These are phyloP conservation scores for Luehdorfia chinensis DNA, from an alignment of 1,140 invertebrate species.

Conservation along the genomic window DNA sequence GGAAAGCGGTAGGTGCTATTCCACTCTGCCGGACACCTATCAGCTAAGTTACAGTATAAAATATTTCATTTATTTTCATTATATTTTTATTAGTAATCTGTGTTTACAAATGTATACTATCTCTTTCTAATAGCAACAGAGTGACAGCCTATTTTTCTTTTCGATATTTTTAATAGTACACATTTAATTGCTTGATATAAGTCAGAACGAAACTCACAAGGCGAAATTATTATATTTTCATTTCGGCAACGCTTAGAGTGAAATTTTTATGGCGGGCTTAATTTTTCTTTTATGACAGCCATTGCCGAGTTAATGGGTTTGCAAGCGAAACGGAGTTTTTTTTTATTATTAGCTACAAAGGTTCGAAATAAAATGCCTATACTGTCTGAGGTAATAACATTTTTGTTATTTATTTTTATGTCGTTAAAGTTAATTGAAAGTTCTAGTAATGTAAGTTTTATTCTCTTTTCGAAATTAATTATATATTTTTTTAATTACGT, in stretches of 20 bases:
- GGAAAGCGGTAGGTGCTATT: too few species aligned
- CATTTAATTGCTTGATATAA: conserved; percentile 23
- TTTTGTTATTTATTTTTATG: conserved; percentile 10
- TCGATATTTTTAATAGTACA: not conserved
- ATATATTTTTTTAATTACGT: not conserved
- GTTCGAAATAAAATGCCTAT: conserved; percentile 8
- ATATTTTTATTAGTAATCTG: too few species aligned
- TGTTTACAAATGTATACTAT: too few species aligned
- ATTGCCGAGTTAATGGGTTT: conserved; percentile 21
- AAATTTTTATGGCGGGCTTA: conserved; percentile 39
- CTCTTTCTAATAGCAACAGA: not conserved
- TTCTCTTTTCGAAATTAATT: not conserved
- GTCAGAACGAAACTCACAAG: conserved; percentile 23
- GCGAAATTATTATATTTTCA: conserved; percentile 40
- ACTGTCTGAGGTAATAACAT: conserved; percentile 7
- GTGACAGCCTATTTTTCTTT: not conserved
- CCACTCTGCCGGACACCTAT: too few species aligned
- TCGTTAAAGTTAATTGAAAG: conserved; percentile 12
- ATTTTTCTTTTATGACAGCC: conserved; percentile 40
- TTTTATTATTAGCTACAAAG: conserved; percentile 23
- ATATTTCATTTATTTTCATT: too few species aligned
- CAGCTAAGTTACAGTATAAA: too few species aligned
- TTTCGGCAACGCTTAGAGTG: conserved; percentile 25
- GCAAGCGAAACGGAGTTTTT: conserved; percentile 11
- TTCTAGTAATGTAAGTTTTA: not conserved